Percentiles rank a stretch among this genome's conserved stretches.
Evolutionary conservation across 2,113 vertebrate species (phyloP).

Genomic region (Dicaeum eximium): DNA sequence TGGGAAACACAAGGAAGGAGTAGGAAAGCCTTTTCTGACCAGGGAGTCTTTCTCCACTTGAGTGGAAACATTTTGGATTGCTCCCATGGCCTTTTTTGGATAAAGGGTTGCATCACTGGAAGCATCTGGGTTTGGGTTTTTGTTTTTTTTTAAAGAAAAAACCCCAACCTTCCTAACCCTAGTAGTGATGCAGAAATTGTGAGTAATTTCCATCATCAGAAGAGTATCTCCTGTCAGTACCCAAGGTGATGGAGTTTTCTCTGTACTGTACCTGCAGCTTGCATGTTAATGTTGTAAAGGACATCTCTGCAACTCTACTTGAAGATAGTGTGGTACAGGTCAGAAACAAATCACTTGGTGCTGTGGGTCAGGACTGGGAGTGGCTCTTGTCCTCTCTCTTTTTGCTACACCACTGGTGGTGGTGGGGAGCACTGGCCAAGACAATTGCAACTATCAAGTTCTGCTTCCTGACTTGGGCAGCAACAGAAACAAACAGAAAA

Average conservation of each 20-base stretch:
- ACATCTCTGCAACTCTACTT: constrained; percentile 62
- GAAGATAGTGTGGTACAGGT: constrained; percentile 50
- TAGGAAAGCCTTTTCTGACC: not conserved
- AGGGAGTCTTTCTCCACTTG: not conserved
- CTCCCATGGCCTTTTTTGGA: not conserved
- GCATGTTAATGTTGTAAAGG: constrained; percentile 42
- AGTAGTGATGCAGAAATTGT: not conserved
- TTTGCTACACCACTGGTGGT: constrained; percentile 61
- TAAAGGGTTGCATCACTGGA: not conserved
- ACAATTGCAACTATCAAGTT: not conserved
- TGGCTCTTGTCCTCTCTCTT: constrained; percentile 54
- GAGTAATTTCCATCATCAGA: not conserved
- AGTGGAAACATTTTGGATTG: not conserved
- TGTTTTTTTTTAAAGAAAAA: not conserved
- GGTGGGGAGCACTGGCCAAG: constrained; percentile 46
- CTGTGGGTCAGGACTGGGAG: constrained; percentile 69
- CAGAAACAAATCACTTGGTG: constrained; percentile 57
- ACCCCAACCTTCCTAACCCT: not conserved
- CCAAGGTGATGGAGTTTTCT: not conserved
- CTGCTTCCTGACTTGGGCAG: not conserved
- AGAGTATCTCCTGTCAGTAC: not conserved
- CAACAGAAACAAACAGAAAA: not conserved
- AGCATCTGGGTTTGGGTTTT: not conserved
- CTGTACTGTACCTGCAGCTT: constrained; percentile 47
- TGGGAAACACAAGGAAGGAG: not conserved